Conservation (phyloP, 2,888 invertebrate genomes). For the Drosophila nigricruria region DNA sequence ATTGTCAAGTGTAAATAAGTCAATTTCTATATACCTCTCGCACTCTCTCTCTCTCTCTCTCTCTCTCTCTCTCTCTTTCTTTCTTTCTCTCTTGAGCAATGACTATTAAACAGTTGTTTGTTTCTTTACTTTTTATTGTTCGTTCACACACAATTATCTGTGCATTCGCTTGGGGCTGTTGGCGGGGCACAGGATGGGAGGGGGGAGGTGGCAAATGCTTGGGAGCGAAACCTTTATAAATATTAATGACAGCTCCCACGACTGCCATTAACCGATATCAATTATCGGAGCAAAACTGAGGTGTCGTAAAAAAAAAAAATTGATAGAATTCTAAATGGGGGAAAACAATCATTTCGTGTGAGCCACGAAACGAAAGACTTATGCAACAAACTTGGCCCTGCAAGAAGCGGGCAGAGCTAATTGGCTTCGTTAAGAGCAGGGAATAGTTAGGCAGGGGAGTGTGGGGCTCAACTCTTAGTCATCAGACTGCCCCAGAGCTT, state of each 20-base stretch:
- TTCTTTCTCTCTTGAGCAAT: slow-evolving; percentile 19
- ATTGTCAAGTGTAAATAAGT: slow-evolving; percentile 40
- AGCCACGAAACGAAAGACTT: slow-evolving; percentile 72
- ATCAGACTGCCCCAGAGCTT: background rate
- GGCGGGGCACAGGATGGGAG: background rate
- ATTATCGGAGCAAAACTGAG: slow-evolving; percentile 29
- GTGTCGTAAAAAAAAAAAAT: background rate
- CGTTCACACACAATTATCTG: slow-evolving; percentile 47
- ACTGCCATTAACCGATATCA: slow-evolving; percentile 8
- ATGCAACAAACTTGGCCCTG: slow-evolving; percentile 67
- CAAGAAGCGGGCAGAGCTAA: background rate
- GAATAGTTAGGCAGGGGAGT: background rate
- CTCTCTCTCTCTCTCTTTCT: background rate
- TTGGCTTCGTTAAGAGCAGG: background rate
- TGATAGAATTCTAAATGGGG: background rate
- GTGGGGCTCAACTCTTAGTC: background rate
- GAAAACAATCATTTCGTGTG: background rate
- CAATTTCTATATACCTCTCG: background rate
- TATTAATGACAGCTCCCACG: slow-evolving; percentile 21
- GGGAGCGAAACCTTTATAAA: slow-evolving; percentile 30
- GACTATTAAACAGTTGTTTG: slow-evolving; percentile 17
- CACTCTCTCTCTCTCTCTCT: background rate
- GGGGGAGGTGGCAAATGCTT: slow-evolving; percentile 6
- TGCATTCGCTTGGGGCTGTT: slow-evolving; percentile 23
- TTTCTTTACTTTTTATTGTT: slow-evolving; percentile 5